Evolutionary conservation across 2,888 invertebrate species (phyloP).

Genomic region (Chironomus tentans): DNA sequence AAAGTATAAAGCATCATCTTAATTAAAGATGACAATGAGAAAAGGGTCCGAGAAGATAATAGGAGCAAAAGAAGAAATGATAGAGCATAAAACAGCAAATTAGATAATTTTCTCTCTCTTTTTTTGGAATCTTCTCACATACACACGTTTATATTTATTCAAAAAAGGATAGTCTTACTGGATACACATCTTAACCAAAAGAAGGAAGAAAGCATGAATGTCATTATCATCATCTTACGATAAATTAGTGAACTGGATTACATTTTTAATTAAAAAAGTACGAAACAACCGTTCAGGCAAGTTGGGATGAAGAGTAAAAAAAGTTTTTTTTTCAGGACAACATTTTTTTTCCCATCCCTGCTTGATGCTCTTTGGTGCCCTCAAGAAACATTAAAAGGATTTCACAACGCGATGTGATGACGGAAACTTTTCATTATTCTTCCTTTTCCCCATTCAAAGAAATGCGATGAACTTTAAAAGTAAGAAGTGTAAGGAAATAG

Average conservation of each 20-base stretch:
- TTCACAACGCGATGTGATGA: neutral
- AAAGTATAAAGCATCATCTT: neutral
- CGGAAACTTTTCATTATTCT: neutral
- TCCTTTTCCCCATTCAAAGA: too few relatives aligned
- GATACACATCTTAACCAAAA: neutral
- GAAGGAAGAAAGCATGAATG: neutral
- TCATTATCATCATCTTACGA: conserved; percentile 11
- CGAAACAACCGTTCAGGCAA: neutral
- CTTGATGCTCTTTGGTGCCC: neutral
- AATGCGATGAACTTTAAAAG: neutral
- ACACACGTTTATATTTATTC: neutral
- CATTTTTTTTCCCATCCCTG: neutral
- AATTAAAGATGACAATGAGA: conserved; percentile 22
- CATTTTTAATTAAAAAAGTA: conserved; percentile 21
- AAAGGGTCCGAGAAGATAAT: neutral
- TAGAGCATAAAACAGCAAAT: conserved; percentile 14
- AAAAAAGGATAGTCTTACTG: neutral
- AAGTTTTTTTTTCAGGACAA: conserved; percentile 15
- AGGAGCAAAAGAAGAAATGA: too few relatives aligned
- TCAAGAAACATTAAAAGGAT: neutral
- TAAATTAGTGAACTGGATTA: conserved; percentile 18
- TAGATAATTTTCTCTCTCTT: neutral
- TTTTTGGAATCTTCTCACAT: neutral
- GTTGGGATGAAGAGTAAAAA: neutral
- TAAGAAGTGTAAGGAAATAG: neutral